These are phyloP conservation scores for Griposia aprilina DNA, from an alignment of 2,888 invertebrate genomes.

Conservation along the genomic window DNA sequence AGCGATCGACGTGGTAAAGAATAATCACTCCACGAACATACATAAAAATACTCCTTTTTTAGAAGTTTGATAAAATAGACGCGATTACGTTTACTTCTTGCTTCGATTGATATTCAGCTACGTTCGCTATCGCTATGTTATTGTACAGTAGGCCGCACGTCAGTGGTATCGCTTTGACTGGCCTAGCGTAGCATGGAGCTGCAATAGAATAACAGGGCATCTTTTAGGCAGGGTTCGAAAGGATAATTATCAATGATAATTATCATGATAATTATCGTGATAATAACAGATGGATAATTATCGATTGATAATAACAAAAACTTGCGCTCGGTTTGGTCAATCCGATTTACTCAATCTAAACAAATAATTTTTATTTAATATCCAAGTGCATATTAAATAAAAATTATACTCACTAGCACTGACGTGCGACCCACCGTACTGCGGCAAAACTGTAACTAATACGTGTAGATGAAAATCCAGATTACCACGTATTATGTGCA, in stretches of 20 bases:
- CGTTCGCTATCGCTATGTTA: neutral
- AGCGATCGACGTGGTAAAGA: neutral
- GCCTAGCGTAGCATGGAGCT: neutral
- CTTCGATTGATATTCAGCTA: conserved; percentile 11
- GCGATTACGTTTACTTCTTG: neutral
- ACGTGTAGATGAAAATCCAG: neutral
- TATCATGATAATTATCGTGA: too few relatives aligned
- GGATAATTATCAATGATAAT: too few relatives aligned
- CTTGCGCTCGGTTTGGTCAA: too few relatives aligned
- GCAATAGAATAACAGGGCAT: neutral
- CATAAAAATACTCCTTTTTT: neutral
- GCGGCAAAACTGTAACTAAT: conserved; percentile 16
- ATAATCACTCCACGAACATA: neutral
- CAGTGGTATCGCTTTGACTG: neutral
- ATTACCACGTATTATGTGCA: neutral
- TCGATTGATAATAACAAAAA: too few relatives aligned
- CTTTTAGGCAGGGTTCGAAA: too few relatives aligned
- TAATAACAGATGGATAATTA: too few relatives aligned
- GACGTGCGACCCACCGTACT: neutral
- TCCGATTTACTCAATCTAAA: too few relatives aligned
- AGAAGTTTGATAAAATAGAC: neutral
- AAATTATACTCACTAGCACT: too few relatives aligned
- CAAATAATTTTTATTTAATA: too few relatives aligned
- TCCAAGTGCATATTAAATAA: too few relatives aligned
- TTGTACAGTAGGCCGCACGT: neutral